Conservation (phyloP, 2,113 vertebrate species). For the Nibea albiflora region DNA sequence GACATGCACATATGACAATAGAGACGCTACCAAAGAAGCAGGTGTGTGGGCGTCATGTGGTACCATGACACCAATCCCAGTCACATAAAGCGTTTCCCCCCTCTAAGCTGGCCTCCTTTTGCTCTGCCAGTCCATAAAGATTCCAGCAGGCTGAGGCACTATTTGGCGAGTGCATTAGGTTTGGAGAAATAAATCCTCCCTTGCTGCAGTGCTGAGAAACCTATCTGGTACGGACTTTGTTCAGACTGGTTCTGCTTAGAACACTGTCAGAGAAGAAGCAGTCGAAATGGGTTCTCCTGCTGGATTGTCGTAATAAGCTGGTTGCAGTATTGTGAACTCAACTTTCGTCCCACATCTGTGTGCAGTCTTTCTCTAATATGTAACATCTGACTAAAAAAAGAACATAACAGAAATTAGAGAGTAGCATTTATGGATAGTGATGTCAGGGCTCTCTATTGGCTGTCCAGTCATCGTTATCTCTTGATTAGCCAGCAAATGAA, state of each 20-base stretch:
- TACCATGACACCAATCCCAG: conserved; percentile 49
- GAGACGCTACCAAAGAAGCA: conserved; percentile 23
- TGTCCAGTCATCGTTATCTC: neutral
- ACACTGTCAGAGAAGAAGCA: conserved; percentile 26
- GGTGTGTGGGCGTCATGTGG: conserved; percentile 30
- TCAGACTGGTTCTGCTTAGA: conserved; percentile 44
- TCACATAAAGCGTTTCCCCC: conserved; percentile 23
- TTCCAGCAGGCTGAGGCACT: conserved; percentile 73
- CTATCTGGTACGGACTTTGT: conserved; percentile 53
- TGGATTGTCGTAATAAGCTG: neutral
- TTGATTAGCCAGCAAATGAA: neutral
- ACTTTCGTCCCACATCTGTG: conserved; percentile 14
- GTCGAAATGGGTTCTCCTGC: neutral
- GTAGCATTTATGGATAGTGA: neutral
- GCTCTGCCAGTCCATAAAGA: conserved; percentile 75
- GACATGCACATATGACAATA: conserved; percentile 3
- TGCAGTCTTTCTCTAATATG: neutral
- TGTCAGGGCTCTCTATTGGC: neutral
- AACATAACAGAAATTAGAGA: neutral
- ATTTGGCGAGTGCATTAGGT: conserved; percentile 66
- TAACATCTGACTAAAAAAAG: neutral
- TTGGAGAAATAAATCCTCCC: conserved; percentile 69
- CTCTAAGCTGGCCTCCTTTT: conserved; percentile 55
- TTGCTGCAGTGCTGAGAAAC: conserved; percentile 54
- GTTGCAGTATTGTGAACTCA: neutral